Percentiles rank a stretch among this genome's conserved stretches.
These are phyloP conservation scores for Pollenia labialis DNA, from an alignment of 2,888 invertebrate genomes.

Conservation along the genomic window DNA sequence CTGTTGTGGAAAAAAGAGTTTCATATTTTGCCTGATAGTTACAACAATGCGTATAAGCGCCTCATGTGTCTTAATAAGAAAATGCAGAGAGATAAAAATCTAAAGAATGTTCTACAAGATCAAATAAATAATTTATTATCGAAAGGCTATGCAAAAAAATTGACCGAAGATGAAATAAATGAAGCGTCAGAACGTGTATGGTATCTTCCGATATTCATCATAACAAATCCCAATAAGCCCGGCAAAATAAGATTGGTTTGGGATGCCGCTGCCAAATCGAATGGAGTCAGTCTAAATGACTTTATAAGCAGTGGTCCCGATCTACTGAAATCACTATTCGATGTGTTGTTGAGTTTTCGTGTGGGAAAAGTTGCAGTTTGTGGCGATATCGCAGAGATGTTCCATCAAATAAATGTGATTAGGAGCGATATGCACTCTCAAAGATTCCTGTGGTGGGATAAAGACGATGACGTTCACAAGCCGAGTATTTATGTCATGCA, in stretches of 20 bases:
- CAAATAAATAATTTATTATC: constrained; percentile 32
- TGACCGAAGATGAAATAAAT: neutral
- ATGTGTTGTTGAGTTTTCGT: constrained; percentile 68
- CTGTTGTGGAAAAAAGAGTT: constrained; percentile 30
- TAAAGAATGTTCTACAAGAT: neutral
- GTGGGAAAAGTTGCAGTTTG: constrained; percentile 65
- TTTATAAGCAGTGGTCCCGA: constrained; percentile 80
- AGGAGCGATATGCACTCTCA: constrained; percentile 64
- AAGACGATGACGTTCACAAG: constrained; percentile 32
- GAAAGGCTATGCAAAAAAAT: constrained; percentile 4
- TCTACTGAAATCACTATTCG: constrained; percentile 63
- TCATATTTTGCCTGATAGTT: constrained; percentile 26
- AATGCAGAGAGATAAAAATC: neutral
- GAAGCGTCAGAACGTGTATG: constrained; percentile 40
- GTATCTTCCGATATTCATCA: constrained; percentile 73
- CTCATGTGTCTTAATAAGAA: constrained; percentile 9
- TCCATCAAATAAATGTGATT: constrained; percentile 64
- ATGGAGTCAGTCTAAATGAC: constrained; percentile 77
- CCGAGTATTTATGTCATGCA: constrained; percentile 73
- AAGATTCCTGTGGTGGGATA: constrained; percentile 74
- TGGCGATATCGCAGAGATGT: constrained; percentile 73
- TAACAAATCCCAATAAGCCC: constrained; percentile 75
- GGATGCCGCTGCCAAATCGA: constrained; percentile 78
- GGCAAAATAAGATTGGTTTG: constrained; percentile 77
- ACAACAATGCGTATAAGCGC: constrained; percentile 15